Evolutionary conservation across 2,797 vertebrate species (phyloP), one percentile per base, ranked within the genome.

Genomic region (Holocentrus rufus): DNA sequence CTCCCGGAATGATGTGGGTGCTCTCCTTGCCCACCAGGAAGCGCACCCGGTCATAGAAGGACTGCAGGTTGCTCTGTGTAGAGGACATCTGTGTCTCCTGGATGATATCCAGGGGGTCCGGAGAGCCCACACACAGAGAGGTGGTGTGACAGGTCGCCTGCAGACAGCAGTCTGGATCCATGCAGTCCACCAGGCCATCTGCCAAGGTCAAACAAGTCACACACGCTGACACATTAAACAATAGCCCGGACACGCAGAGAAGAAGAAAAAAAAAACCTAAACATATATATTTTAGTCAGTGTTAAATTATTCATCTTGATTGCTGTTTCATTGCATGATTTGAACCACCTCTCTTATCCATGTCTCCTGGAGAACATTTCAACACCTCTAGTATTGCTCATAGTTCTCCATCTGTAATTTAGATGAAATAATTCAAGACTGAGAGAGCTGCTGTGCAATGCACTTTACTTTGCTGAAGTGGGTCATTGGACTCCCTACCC

Each of bases 141-240:
- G 93, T 98, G 86, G 93, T 56, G 47, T 97, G 96, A 87, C 98
- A 99, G 50, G 95, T 92, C 0, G 95, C 93, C 91, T 99, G 97
- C 61, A 99, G 92, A 90, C 98, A 99, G 94, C 98, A 99, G 91
- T 99, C 98, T 2, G 98, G 98, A 89, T 99, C 98, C 97, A 98
- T 96, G 93, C 98, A 99, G 90, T 99, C 98, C 77, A 96, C 93
- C 81, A 99, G 89, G 57, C 97, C 97, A 87, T 99, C 98, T 99
- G 92, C 84, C 83, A 87, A 88, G 87, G 89, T 84, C 77, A 89
- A 68, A 86, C 20, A 79, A 74, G 76, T 69, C 68, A 73, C 64
- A 80, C 71, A 79, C 65, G 14, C 20, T 18, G 31, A 52, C 30
- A 77, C 56, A 72, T 84, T 77, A 64, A 77, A 83, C 69, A 70